Evolutionary conservation across 2,113 vertebrate genomes (phyloP).

Genomic region (Collichthys lucidus): DNA sequence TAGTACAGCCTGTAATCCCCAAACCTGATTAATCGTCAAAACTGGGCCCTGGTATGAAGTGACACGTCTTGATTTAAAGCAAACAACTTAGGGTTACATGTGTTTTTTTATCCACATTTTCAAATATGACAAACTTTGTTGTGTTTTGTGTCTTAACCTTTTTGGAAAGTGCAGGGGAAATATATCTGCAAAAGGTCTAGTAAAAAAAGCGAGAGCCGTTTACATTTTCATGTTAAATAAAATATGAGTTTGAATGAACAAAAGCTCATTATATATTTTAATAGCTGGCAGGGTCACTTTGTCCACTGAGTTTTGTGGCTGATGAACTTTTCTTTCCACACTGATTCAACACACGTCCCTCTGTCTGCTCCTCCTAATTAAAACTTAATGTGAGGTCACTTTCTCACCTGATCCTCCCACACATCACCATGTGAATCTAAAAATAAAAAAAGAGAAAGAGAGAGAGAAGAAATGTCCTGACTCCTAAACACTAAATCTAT

Average conservation of each 20-base stretch:
- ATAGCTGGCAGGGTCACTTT: conserved; percentile 20
- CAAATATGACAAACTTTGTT: background rate
- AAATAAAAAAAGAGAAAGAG: background rate
- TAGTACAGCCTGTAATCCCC: conserved; percentile 56
- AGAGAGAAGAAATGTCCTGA: background rate
- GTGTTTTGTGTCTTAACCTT: background rate
- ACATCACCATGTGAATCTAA: conserved; percentile 34
- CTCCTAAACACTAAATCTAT: background rate
- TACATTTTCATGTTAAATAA: conserved; percentile 25
- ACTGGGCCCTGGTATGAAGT: conserved; percentile 7
- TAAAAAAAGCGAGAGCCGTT: background rate
- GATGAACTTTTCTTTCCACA: conserved; percentile 56
- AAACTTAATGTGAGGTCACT: conserved; percentile 74
- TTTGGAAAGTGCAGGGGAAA: background rate
- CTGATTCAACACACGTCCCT: conserved; percentile 58
- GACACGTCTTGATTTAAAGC: background rate
- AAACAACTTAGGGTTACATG: background rate
- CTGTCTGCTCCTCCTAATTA: conserved; percentile 70
- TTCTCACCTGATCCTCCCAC: conserved; percentile 20
- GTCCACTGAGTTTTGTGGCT: conserved; percentile 35
- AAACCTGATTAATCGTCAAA: conserved; percentile 58
- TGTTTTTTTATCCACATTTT: background rate
- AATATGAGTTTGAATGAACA: conserved; percentile 6
- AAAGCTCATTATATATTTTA: conserved; percentile 40
- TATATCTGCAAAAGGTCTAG: background rate